phyloP scores from a whole-genome alignment of 2,113 vertebrate species.

The Ageneiosus marmoratus region DNA sequence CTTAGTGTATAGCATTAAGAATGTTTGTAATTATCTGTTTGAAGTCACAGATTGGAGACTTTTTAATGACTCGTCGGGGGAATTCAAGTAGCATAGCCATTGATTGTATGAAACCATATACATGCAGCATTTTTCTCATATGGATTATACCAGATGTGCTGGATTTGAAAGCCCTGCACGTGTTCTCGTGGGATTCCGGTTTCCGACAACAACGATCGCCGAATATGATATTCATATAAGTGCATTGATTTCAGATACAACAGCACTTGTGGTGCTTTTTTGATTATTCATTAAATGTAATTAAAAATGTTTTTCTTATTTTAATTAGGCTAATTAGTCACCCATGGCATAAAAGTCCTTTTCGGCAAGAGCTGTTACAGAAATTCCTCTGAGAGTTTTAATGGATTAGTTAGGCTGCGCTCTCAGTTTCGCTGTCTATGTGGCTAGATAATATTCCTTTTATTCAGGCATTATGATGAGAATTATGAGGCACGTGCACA shows the following conservation, averaged over 20 bases:
- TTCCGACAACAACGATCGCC: neutral
- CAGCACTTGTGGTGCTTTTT: slow-evolving; percentile 10
- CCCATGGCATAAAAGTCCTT: neutral
- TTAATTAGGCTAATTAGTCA: slow-evolving; percentile 31
- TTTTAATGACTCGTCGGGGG: neutral
- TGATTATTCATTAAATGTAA: slow-evolving; percentile 16
- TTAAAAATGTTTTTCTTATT: slow-evolving; percentile 17
- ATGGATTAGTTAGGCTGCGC: neutral
- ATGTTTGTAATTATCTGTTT: neutral
- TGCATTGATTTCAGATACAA: slow-evolving; percentile 2
- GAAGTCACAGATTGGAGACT: neutral
- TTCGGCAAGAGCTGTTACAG: slow-evolving; percentile 8
- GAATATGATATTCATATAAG: neutral
- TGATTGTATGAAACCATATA: neutral
- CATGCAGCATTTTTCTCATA: neutral
- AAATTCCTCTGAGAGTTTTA: slow-evolving; percentile 18
- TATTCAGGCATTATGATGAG: neutral
- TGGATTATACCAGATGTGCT: neutral
- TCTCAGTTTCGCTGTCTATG: neutral
- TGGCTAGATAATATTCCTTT: neutral
- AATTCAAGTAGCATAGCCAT: neutral
- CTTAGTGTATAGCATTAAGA: neutral
- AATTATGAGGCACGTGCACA: neutral
- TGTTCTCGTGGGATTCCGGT: too few species aligned
- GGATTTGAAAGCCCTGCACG: neutral